These are phyloP conservation scores for Probaryconus sp. DNA, from an alignment of 1,140 invertebrate genomes.

Conservation along the genomic window DNA sequence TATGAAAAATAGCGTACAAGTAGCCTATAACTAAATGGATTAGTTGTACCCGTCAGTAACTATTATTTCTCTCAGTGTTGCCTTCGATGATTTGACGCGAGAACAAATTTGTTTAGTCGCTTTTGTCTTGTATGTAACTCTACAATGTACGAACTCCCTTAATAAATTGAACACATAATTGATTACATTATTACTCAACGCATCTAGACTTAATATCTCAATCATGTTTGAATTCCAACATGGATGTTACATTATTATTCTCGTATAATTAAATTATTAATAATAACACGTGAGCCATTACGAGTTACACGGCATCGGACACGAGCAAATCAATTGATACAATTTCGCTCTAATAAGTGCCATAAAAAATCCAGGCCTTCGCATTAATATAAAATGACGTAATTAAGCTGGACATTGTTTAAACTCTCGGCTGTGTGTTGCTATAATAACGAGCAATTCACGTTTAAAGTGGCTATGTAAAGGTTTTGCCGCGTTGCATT, in stretches of 20 bases:
- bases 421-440: conserved; percentile 43
- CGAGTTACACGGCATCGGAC: conserved; percentile 16
- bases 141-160: no score
- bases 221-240: no score
- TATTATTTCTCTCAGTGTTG: no score
- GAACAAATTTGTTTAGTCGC: no score
- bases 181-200: neutral
- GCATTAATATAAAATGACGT: conserved; percentile 53
- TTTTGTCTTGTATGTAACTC: no score
- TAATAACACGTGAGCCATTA: conserved; percentile 21
- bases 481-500: conserved; percentile 68
- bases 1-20: no score
- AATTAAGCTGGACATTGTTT: conserved; percentile 55
- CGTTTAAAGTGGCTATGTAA: conserved; percentile 52
- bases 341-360: conserved; percentile 43
- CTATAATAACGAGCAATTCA: conserved; percentile 44
- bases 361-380: conserved; percentile 25
- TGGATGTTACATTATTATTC: neutral
- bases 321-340: conserved; percentile 25
- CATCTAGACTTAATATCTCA: no score
- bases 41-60: no score
- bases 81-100: no score
- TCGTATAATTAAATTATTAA: conserved; percentile 46
- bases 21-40: no score
- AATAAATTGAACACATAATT: no score